phyloP scores from a whole-genome alignment of 2,113 vertebrate genomes.

The Isichthys henryi region DNA sequence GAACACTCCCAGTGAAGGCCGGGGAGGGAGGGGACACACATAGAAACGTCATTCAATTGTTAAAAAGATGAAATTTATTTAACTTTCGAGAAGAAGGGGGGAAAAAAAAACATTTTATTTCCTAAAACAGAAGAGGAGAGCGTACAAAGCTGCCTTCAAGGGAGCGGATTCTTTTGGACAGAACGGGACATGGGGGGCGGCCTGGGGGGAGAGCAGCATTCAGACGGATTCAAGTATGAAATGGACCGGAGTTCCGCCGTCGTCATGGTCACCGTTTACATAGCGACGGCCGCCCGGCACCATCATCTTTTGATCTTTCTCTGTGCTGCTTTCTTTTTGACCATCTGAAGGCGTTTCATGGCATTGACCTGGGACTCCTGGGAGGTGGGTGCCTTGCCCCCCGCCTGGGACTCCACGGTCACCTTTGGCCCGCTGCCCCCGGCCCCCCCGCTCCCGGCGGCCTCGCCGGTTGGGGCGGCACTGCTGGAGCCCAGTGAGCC shows the following conservation, averaged over 20 bases:
- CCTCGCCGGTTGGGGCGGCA: slow-evolving; percentile 45
- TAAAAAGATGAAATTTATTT: slow-evolving; percentile 17
- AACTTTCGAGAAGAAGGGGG: neutral
- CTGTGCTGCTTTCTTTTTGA: slow-evolving; percentile 97
- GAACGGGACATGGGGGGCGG: neutral
- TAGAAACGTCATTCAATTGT: slow-evolving; percentile 10
- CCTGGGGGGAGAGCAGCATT: slow-evolving; percentile 39
- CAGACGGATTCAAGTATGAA: slow-evolving; percentile 50
- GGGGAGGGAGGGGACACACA: slow-evolving; percentile 8
- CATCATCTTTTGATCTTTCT: slow-evolving; percentile 89
- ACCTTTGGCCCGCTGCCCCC: slow-evolving; percentile 59
- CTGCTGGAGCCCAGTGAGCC: slow-evolving; percentile 61
- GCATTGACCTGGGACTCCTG: slow-evolving; percentile 95
- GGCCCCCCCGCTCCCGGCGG: slow-evolving; percentile 54
- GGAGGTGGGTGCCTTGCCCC: slow-evolving; percentile 81
- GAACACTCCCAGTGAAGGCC: neutral
- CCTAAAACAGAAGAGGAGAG: slow-evolving; percentile 7
- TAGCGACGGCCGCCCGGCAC: neutral
- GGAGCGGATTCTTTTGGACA: neutral
- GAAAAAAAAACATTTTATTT: slow-evolving; percentile 6
- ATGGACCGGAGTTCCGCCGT: neutral
- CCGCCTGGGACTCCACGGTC: slow-evolving; percentile 43
- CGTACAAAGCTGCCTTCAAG: slow-evolving; percentile 10
- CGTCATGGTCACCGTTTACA: neutral
- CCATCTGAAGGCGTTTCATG: slow-evolving; percentile 92